Base-by-base conservation (phyloP, 2,888 invertebrate genomes). In the Oeneis ivallda region DNA sequence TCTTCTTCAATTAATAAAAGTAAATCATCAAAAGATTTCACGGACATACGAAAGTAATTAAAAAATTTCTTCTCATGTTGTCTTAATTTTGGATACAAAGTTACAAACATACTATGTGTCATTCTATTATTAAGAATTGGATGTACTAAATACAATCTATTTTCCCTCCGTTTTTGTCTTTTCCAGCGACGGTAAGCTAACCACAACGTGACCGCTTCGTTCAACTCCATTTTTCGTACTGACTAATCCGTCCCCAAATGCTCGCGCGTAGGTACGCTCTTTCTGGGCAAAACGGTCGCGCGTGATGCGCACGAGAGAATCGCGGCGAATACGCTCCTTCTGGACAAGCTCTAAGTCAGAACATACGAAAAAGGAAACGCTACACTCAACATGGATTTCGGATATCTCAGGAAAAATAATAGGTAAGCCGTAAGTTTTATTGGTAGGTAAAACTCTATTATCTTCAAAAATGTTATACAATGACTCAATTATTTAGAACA, bases 61-160 rank as follows among this genome's bases (percentile, higher is more conserved):
- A 72, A 71, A 69, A 71, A 66, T 60, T 71, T 73, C 66, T 71
- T 64, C 56, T 50, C 62, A 41, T 69, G 62, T 69, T 66, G 57
- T 69, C 70, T 69, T 53, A 70, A 61, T 4, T 69, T 70, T 62
- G 68, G 70, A 34, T 71, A 72, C 52, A 72, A 72, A 15, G 70
- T 70, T 67, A 68, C 63, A 70, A 70, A 70, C 67, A 69, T 70
- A 56, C 69, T 66, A 58, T 70, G 69, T 50, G 69, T 72, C 67
- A 70, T 71, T 63, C 70, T 70, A 49, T 71, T 71, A 63, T 52
- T 62, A 62, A 72, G 49, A 43, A 69, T 69, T 56, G 68, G 67
- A 52, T 70, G 66, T 56, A 68, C 67, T 56, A n/a, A 37, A 56
- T 37, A 63, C 56, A 8, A 45, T 63, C 56, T 45, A 11, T 45